phyloP scores from a whole-genome alignment of 2,113 vertebrate species.

The Gambusia affinis region DNA sequence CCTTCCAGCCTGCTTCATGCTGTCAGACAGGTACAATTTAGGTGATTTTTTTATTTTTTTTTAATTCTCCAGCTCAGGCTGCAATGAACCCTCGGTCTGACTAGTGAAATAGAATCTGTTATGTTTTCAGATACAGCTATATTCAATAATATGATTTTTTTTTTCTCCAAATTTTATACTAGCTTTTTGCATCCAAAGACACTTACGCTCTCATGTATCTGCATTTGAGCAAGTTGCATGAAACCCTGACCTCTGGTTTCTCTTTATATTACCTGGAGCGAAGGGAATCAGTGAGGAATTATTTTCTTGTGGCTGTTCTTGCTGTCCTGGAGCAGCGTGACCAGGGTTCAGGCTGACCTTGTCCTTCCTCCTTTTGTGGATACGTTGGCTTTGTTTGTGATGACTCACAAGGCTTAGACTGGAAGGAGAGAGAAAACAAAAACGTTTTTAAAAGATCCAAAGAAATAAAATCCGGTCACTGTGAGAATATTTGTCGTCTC shows the following conservation, averaged over 20 bases:
- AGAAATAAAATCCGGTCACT: neutral
- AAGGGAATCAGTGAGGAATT: neutral
- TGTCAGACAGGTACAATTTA: too few relatives aligned
- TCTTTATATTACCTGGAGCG: neutral
- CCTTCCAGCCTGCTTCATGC: too few relatives aligned
- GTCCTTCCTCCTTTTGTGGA: slow-evolving; percentile 1
- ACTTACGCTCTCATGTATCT: neutral
- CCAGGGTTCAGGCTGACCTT: slow-evolving; percentile 12
- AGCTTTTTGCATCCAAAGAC: neutral
- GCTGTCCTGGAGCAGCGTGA: slow-evolving; percentile 1
- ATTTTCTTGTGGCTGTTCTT: slow-evolving; percentile 1
- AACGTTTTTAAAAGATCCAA: neutral
- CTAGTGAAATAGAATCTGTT: too few relatives aligned
- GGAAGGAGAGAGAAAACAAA: neutral
- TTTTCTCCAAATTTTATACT: neutral
- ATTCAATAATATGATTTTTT: neutral
- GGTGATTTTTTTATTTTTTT: too few relatives aligned
- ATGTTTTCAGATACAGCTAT: neutral
- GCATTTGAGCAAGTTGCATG: neutral
- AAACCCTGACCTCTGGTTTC: slow-evolving; percentile 10
- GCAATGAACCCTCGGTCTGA: too few relatives aligned
- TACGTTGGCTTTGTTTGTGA: neutral
- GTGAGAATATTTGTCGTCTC: neutral
- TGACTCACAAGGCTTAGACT: slow-evolving; percentile 8
- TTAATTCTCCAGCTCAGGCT: too few relatives aligned